Conservation (phyloP, 2,797 vertebrate genomes). For the Holocentrus rufus region DNA sequence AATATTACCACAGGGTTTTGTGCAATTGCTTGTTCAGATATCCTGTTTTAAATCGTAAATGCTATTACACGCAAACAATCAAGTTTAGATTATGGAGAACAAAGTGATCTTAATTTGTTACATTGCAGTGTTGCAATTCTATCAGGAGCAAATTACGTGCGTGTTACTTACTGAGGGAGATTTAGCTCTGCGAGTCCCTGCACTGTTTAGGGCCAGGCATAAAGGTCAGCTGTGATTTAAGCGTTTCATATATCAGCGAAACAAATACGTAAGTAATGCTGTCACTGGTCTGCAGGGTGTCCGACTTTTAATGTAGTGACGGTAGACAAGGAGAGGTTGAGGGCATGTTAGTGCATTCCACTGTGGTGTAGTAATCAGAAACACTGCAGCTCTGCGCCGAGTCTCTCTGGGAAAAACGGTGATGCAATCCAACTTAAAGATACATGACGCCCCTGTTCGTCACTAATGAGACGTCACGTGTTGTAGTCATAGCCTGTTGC, state of each 20-base stretch:
- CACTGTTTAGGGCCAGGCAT: not conserved
- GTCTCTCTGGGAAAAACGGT: conserved; percentile 5
- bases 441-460: conserved; percentile 23
- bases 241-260: conserved; percentile 10
- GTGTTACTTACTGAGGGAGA: not conserved
- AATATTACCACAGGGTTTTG: not conserved
- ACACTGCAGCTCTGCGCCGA: conserved; percentile 22
- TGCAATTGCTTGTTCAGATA: not conserved
- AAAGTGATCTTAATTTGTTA: not conserved
- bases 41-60: not conserved
- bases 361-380: conserved; percentile 35
- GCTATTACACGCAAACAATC: not conserved
- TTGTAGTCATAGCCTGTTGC: not conserved
- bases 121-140: not conserved
- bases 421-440: conserved; percentile 17
- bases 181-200: not conserved
- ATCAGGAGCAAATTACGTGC: not conserved
- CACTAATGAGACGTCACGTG: conserved; percentile 21
- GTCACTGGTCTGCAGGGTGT: not conserved
- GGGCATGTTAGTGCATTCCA: conserved; percentile 44
- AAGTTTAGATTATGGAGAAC: not conserved
- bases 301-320: conserved; percentile 28
- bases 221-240: conserved; percentile 27
- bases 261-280: not conserved
- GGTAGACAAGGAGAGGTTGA: conserved; percentile 36